These are phyloP conservation scores for Semaprochilodus insignis DNA, from an alignment of 2,797 vertebrate genomes.

Conservation along the genomic window DNA sequence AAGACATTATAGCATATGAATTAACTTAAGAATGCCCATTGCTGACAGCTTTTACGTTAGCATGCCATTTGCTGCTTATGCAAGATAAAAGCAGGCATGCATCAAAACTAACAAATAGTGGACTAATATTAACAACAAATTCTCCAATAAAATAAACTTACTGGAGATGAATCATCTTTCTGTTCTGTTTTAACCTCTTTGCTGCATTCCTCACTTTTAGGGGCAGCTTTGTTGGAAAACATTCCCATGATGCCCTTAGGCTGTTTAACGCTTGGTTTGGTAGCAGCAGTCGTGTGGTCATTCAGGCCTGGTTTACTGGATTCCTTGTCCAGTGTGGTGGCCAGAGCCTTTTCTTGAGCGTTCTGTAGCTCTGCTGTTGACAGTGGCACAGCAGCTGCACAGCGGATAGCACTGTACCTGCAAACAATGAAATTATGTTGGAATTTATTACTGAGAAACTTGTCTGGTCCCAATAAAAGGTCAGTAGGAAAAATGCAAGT, in stretches of 20 bases:
- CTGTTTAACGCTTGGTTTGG: slow-evolving; percentile 73
- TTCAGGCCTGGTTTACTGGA: slow-evolving; percentile 66
- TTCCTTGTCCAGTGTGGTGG: slow-evolving; percentile 59
- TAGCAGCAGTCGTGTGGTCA: slow-evolving; percentile 65
- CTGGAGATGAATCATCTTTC: slow-evolving; percentile 75
- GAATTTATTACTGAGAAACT: neutral
- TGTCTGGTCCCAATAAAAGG: neutral
- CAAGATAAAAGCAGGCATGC: too few relatives aligned
- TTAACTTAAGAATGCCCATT: too few relatives aligned
- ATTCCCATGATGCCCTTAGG: slow-evolving; percentile 92
- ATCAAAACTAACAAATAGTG: too few relatives aligned
- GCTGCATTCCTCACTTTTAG: slow-evolving; percentile 74
- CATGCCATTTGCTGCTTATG: too few relatives aligned
- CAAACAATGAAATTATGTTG: neutral
- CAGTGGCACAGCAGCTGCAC: slow-evolving; percentile 80
- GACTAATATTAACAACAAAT: neutral
- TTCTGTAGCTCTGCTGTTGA: slow-evolving; percentile 69
- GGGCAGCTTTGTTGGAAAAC: slow-evolving; percentile 81
- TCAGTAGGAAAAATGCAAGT: neutral
- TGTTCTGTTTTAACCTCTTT: slow-evolving; percentile 81
- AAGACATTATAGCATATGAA: neutral
- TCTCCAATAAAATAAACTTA: slow-evolving; percentile 48
- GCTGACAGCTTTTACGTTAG: too few relatives aligned
- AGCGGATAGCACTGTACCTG: slow-evolving; percentile 92
- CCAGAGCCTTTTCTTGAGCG: slow-evolving; percentile 57